These are phyloP conservation scores for Temnothorax nylanderi DNA, from an alignment of 1,140 invertebrate genomes.

Conservation along the genomic window DNA sequence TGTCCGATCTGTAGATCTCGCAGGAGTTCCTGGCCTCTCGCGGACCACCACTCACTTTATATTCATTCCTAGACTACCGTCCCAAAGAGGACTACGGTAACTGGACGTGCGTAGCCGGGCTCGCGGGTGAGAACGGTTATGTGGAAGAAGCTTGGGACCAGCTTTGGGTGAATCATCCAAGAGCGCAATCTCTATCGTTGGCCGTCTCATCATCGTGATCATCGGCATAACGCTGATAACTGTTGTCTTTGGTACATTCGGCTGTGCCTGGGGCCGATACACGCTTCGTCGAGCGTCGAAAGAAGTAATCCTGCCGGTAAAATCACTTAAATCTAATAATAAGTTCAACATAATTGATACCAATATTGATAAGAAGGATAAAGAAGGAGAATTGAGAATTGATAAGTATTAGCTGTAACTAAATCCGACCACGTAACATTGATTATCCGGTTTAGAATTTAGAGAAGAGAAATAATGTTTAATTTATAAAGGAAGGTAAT, in stretches of 20 bases:
- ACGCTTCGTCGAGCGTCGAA: neutral
- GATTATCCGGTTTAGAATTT: neutral
- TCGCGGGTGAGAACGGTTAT: constrained; percentile 45
- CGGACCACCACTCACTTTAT: constrained; percentile 13
- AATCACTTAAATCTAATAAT: neutral
- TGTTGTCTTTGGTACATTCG: neutral
- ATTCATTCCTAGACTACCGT: constrained; percentile 12
- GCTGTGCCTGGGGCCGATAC: neutral
- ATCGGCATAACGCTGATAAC: neutral
- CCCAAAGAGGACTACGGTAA: constrained; percentile 42
- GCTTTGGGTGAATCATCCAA: neutral
- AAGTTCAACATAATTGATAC: neutral
- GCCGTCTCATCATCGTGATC: neutral
- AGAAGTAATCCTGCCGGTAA: neutral
- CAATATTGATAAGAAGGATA: neutral
- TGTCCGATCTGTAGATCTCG: neutral
- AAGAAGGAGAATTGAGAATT: too few species aligned
- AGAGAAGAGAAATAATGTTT: neutral
- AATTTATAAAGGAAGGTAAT: neutral
- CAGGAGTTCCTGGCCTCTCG: constrained; percentile 11
- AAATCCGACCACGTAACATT: neutral
- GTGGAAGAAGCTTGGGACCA: constrained; percentile 59
- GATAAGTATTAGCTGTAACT: neutral
- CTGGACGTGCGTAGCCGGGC: constrained; percentile 52
- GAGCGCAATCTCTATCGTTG: neutral